A percentile compares a stretch with the other conserved stretches of the same genome.
Conservation (phyloP, 2,888 invertebrate genomes). For the Coelogynopora nodosa region DNA sequence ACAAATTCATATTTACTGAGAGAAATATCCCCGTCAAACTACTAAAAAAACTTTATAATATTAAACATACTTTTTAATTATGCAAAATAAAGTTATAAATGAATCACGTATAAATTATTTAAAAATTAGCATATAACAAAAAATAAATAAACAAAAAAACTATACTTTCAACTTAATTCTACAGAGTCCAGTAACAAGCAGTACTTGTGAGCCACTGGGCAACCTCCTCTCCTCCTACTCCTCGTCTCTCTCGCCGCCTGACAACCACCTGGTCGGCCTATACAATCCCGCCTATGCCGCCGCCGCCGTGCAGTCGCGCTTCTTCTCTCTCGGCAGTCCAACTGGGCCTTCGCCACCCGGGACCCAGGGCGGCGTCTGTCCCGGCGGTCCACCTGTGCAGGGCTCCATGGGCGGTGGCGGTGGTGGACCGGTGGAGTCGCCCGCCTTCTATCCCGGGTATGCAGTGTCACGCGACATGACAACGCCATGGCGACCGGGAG, state of each 20-base stretch:
- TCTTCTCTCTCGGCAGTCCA: background rate
- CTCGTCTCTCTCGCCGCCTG: background rate
- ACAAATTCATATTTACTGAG: background rate
- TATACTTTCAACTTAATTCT: background rate
- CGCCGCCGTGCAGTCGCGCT: slow-evolving; percentile 36
- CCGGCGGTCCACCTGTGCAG: background rate
- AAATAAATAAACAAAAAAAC: background rate
- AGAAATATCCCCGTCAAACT: background rate
- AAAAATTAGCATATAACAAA: background rate
- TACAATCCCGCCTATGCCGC: slow-evolving; percentile 43
- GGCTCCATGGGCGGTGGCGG: background rate
- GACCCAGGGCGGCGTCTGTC: background rate
- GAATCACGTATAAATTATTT: background rate
- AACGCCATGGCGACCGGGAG: background rate
- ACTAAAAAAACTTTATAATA: background rate
- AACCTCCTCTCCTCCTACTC: slow-evolving; percentile 10
- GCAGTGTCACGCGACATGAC: slow-evolving; percentile 8
- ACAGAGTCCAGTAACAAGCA: background rate
- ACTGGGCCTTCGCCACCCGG: background rate
- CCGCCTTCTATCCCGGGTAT: background rate
- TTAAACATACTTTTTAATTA: too few species aligned
- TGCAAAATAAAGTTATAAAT: background rate
- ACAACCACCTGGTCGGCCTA: slow-evolving; percentile 24
- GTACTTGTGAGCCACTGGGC: slow-evolving; percentile 20
- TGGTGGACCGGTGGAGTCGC: background rate